These are phyloP conservation scores for Campylorhamphus procurvoides DNA, from an alignment of 2,113 vertebrate genomes.

Conservation along the genomic window DNA sequence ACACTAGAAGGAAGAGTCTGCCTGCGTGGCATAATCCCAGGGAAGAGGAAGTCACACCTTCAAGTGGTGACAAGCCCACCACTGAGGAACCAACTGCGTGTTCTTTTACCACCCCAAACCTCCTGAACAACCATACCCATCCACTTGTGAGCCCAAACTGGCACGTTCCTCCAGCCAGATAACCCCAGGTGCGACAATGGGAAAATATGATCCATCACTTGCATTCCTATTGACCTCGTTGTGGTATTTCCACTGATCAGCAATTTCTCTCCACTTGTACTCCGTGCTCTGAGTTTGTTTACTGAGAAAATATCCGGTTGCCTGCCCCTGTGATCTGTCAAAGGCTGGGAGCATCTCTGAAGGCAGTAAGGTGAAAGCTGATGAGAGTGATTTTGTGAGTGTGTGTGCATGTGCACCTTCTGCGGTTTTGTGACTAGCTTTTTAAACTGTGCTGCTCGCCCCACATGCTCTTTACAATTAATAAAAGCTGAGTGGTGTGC, in stretches of 20 bases:
- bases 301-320: conserved; percentile 60
- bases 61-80: background rate
- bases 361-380: conserved; percentile 43
- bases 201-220: conserved; percentile 51
- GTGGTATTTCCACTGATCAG: conserved; percentile 56
- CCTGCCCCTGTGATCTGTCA: background rate
- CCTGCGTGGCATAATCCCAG: background rate
- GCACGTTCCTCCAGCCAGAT: background rate
- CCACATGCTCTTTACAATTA: background rate
- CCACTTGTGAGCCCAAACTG: background rate
- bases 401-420: background rate
- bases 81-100: background rate
- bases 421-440: conserved; percentile 5
- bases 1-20: background rate
- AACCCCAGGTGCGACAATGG: background rate
- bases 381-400: background rate
- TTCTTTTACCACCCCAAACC: background rate
- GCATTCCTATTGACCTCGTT: conserved; percentile 42
- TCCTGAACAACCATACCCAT: background rate
- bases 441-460: background rate
- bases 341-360: conserved; percentile 13
- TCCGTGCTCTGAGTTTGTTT: background rate
- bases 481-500: background rate
- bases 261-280: conserved; percentile 37
- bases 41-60: background rate